phyloP scores from a whole-genome alignment of 2,888 invertebrate genomes.

The Proisotoma minuta region DNA sequence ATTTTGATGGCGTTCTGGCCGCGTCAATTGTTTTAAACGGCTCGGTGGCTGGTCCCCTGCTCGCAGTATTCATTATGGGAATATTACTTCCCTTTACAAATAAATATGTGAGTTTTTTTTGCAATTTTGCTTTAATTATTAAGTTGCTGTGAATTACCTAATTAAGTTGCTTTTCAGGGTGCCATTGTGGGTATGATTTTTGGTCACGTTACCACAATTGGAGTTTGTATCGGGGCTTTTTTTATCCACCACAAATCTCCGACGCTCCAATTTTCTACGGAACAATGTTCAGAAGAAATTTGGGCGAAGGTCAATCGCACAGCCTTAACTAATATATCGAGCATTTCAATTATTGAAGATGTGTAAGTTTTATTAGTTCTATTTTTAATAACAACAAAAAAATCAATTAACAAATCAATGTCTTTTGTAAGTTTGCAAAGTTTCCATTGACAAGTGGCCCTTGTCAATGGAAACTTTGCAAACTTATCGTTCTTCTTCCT shows the following conservation, averaged over 20 bases:
- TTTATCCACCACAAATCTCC: constrained; percentile 31
- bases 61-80: constrained; percentile 68
- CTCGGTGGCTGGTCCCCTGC: constrained; percentile 45
- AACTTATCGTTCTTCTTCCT: too few relatives aligned
- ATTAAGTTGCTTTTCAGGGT: constrained; percentile 59
- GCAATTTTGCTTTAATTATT: not conserved
- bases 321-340: not conserved
- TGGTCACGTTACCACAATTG: constrained; percentile 59
- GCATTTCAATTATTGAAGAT: not conserved
- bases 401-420: not conserved
- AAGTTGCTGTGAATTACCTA: not conserved
- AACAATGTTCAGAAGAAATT: constrained; percentile 33
- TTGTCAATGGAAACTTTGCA: too few relatives aligned
- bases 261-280: constrained; percentile 36
- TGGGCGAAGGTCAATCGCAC: constrained; percentile 14
- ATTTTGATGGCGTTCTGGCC: constrained; percentile 37
- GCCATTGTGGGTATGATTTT: constrained; percentile 71
- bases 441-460: too few relatives aligned
- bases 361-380: not conserved
- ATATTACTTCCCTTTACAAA: constrained; percentile 77
- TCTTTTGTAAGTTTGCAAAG: constrained; percentile 1
- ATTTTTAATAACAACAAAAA: not conserved
- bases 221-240: constrained; percentile 35
- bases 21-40: constrained; percentile 45
- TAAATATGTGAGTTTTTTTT: constrained; percentile 60